Evolutionary conservation across 2,888 invertebrate genomes (phyloP), one percentile per base, ranked within the genome.

Genomic region (Lysandra coridon): DNA sequence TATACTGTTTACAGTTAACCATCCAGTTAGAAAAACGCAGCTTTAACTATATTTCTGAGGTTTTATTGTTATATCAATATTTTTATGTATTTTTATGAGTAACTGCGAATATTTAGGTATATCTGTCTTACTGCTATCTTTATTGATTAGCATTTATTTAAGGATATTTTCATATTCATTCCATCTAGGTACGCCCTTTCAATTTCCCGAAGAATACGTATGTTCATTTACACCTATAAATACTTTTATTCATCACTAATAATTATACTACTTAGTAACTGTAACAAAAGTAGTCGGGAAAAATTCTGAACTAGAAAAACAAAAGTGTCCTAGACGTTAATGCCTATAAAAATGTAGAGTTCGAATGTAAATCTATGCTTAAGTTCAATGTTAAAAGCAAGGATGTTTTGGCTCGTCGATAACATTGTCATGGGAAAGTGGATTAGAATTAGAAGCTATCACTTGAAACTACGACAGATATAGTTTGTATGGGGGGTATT

Each of bases 31-130:
- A 23, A 44, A 74, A 73, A 37, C 73, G 6, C 76, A 76, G 76
- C 76, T 76, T 76, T 76, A 76, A 76, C 57, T 76, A 30, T 53
- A 76, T 53, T 76, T 57, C 53, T 76, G 69, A 76, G 33, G 76
- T 57, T 76, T 76, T 69, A 69, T 69, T 57, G 53, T 76, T 76
- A 76, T 53, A 76, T 53, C 7, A 33, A 17, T 49, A 75, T 76
- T 76, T 76, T 76, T 44, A 53, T 76, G 76, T 57, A 23, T 76
- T 49, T 76, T 57, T 76, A 76, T 49, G 49, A 75, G 23, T 53
- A 33, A 53, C 33, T 76, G 30, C 53, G 17, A 53, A 57, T 49
- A 14, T 75, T 64, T 64, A 69, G 33, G 64, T 64, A 14, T 49
- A 30, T 30, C 30, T 44, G 23, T 74, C 40, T 69, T 76, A 76